These are phyloP conservation scores for Leptinotarsa lineolata DNA, from an alignment of 1,140 invertebrate genomes.

Conservation along the genomic window DNA sequence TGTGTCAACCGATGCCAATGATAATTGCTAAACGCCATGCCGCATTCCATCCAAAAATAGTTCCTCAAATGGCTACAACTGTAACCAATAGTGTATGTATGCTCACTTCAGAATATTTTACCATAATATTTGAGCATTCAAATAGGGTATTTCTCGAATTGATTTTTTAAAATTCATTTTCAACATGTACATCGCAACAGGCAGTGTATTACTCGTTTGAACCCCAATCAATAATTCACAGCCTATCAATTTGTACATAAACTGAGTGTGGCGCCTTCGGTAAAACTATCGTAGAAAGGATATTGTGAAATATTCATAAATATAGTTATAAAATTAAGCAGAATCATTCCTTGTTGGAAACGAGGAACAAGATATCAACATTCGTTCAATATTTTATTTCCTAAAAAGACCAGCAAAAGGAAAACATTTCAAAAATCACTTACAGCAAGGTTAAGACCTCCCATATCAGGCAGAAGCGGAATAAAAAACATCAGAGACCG, in stretches of 20 bases:
- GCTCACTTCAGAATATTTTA: too few species aligned
- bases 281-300: neutral
- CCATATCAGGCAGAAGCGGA: slow-evolving; percentile 23
- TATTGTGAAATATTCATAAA: slow-evolving; percentile 27
- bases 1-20: too few species aligned
- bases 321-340: slow-evolving; percentile 45
- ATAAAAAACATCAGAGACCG: slow-evolving; percentile 22
- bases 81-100: too few species aligned
- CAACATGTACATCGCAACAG: neutral
- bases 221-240: neutral
- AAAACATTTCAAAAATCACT: slow-evolving; percentile 38
- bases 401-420: slow-evolving; percentile 33
- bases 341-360: neutral
- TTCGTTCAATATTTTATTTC: slow-evolving; percentile 47
- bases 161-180: neutral
- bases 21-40: too few species aligned
- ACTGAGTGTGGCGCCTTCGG: neutral
- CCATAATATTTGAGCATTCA: too few species aligned
- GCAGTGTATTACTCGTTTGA: neutral
- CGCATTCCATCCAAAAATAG: too few species aligned
- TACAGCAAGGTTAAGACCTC: slow-evolving; percentile 29
- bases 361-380: slow-evolving; percentile 43
- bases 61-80: too few species aligned
- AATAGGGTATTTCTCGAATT: neutral
- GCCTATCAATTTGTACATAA: neutral